Evolutionary conservation across 2,113 vertebrate genomes (phyloP).

Genomic region (Arizona elegans): DNA sequence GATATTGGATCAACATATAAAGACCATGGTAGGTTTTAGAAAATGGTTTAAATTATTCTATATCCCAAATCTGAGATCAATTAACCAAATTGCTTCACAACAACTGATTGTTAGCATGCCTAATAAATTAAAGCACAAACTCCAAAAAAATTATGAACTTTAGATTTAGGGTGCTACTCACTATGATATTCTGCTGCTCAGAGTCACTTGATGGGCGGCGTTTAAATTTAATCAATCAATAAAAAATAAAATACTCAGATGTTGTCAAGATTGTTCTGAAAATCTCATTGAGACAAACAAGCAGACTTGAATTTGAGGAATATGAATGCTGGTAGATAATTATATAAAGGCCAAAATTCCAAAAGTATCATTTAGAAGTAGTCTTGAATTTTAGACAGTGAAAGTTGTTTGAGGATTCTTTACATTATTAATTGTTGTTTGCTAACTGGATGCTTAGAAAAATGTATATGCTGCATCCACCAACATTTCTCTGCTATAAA

Average conservation of each 20-base stretch:
- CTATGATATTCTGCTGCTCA: background rate
- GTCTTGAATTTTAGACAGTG: background rate
- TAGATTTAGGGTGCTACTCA: constrained; percentile 45
- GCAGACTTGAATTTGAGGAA: constrained; percentile 15
- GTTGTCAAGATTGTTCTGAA: background rate
- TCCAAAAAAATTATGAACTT: constrained; percentile 45
- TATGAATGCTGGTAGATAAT: constrained; percentile 9
- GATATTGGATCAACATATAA: constrained; percentile 33
- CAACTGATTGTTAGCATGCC: constrained; percentile 43
- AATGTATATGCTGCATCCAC: background rate
- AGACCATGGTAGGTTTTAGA: background rate
- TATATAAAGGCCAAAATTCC: constrained; percentile 20
- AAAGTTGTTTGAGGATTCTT: constrained; percentile 2
- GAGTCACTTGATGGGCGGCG: background rate
- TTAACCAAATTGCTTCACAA: constrained; percentile 39
- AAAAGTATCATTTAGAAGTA: background rate
- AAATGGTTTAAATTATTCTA: constrained; percentile 31
- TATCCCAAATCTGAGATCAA: constrained; percentile 55
- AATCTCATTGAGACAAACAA: constrained; percentile 16
- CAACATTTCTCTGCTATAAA: background rate
- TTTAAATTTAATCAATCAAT: background rate
- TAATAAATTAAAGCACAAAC: constrained; percentile 52
- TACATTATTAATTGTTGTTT: constrained; percentile 5
- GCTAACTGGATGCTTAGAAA: background rate
- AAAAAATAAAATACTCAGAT: constrained; percentile 39